Base-by-base conservation (phyloP, 2,113 vertebrate species). In the Lichenostomus cassidix region DNA sequence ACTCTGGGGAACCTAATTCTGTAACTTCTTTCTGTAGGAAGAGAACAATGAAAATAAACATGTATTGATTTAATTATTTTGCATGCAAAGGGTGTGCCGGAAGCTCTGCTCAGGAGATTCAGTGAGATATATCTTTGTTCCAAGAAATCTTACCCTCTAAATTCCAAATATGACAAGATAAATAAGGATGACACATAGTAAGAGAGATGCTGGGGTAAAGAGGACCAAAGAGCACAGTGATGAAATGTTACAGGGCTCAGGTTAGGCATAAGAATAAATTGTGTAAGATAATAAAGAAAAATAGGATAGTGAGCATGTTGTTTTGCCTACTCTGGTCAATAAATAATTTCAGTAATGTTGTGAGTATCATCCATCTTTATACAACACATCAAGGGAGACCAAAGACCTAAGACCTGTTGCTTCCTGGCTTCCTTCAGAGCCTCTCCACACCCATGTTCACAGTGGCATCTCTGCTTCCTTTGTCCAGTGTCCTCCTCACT, bases 111-210 rank as follows among this genome's bases (percentile, higher is more conserved):
- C 31, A 81, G 63, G 52, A 83, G 71, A 42, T 83, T 89, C 60
- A 74, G 44, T 68, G 53, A 91, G 73, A 64, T 87, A 56, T 2
- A 81, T 55, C 64, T 92, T 90, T 94, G 35, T 81, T 93, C 56
- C n/a, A 70, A 64, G 62, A 74, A 60, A 78, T 78, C 25, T 68
- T 92, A 17, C 33, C 2, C 1, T 78, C 47, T 78, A 89, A 78
- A 80, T 90, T 95, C 93, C 84, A 95, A 88, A 60, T 92, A 89
- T 42, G 68, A 92, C 73, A 78, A 90, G 90, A 94, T 29, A 24
- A 94, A 94, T 86, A 68, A 77, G 29, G 29, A 44, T 86, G 71
- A 70, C 71, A 74, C 2, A 5, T 77, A 55, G 7, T 46, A 81
- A 60, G 39, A 77, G 76, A 80, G 50, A 85, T 44, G 25, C 28